phyloP scores from a whole-genome alignment of 2,113 vertebrate genomes.

The Rhinolophus ferrumequinum region DNA sequence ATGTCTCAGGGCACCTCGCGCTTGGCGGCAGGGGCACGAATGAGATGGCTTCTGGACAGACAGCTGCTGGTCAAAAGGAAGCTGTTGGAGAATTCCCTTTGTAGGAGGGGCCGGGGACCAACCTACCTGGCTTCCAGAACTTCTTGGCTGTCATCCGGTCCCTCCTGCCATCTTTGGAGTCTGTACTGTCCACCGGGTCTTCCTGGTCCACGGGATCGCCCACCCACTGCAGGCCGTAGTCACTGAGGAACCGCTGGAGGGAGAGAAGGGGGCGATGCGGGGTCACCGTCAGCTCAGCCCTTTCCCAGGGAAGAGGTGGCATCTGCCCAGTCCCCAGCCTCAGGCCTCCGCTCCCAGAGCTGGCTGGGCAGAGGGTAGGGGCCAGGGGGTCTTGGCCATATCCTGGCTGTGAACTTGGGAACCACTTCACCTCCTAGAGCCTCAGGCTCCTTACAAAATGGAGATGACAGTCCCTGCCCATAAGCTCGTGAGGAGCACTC shows the following conservation, averaged over 20 bases:
- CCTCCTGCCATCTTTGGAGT: conserved; percentile 17
- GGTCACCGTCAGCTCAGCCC: accelerated
- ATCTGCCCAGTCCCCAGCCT: not conserved
- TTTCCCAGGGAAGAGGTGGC: not conserved
- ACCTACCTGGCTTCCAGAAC: conserved; percentile 84
- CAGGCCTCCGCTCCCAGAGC: not conserved
- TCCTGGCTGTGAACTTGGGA: not conserved
- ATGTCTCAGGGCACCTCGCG: accelerated
- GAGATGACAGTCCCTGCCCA: not conserved
- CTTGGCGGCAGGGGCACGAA: not conserved
- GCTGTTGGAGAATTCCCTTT: not conserved
- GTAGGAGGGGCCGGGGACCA: not conserved
- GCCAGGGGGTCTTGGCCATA: not conserved
- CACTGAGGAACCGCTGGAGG: conserved; percentile 90
- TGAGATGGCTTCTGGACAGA: not conserved
- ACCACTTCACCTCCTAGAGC: not conserved
- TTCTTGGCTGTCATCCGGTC: conserved; percentile 70
- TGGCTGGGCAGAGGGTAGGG: not conserved
- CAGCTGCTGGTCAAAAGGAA: not conserved
- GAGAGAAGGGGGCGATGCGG: not conserved
- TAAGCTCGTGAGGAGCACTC: not conserved
- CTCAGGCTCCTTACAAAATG: not conserved
- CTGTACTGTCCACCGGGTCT: not conserved
- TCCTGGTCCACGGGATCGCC: conserved; percentile 81
- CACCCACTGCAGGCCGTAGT: conserved; percentile 96